Percentiles rank a stretch among this genome's conserved stretches.
Conservation (phyloP, 2,888 invertebrate species). For the Deladenus siricidicola region DNA sequence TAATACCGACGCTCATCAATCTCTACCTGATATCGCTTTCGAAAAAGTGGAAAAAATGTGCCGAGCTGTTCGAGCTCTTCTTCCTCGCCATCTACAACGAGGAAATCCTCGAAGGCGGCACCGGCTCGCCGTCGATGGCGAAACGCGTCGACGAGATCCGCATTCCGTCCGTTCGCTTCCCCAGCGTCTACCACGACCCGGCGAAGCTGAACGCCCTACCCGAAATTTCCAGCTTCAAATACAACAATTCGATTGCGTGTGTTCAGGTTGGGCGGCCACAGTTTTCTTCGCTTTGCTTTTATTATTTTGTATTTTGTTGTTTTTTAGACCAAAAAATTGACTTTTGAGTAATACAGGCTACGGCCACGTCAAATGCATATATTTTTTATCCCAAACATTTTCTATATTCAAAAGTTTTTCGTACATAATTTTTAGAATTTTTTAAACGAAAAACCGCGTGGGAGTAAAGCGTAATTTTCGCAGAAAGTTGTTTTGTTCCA, state of each 20-base stretch:
- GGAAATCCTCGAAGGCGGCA: constrained; percentile 45
- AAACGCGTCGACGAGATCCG: constrained; percentile 67
- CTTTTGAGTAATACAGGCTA: no score
- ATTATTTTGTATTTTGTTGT: no score
- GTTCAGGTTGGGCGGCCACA: constrained; percentile 4
- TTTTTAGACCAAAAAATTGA: no score
- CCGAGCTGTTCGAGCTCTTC: constrained; percentile 42
- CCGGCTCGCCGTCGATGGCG: constrained; percentile 64
- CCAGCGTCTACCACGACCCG: constrained; percentile 89
- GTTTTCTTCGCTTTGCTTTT: no score
- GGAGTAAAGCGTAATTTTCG: no score
- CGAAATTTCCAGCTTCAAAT: constrained; percentile 68
- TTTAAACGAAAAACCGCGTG: no score
- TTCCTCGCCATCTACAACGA: constrained; percentile 52
- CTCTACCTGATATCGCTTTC: constrained; percentile 31
- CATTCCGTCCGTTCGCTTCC: constrained; percentile 37
- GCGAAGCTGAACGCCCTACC: constrained; percentile 62
- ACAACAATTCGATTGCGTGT: constrained; percentile 1
- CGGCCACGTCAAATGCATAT: no score
- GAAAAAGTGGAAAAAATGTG: constrained; percentile 6
- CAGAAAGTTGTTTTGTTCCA: no score
- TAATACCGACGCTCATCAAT: constrained; percentile 40
- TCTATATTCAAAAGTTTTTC: no score
- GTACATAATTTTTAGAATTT: no score
- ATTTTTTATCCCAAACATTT: no score